These are phyloP conservation scores for Amazonetta brasiliensis DNA, from an alignment of 2,797 vertebrate species.

Conservation along the genomic window DNA sequence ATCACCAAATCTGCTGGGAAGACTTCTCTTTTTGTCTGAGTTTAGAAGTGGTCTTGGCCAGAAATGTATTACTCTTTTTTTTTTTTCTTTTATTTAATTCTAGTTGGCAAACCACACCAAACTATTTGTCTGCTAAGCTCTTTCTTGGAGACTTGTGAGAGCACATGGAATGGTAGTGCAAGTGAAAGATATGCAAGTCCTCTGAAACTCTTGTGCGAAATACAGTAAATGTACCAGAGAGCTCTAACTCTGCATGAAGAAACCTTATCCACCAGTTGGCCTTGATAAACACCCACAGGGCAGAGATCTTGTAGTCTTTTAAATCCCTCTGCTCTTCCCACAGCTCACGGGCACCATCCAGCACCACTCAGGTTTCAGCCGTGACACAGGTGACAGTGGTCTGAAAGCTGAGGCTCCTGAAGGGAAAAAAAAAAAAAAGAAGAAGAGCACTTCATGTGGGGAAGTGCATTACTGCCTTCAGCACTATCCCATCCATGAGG, in stretches of 20 bases:
- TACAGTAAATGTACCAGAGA: neutral
- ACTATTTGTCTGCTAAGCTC: neutral
- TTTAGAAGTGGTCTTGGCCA: neutral
- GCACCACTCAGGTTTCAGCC: neutral
- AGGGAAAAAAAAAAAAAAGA: neutral
- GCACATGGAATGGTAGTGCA: neutral
- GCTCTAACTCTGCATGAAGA: neutral
- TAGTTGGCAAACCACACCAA: neutral
- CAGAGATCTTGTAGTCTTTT: neutral
- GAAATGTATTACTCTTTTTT: neutral
- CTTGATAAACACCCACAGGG: neutral
- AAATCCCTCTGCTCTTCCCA: accelerated
- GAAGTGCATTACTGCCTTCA: neutral
- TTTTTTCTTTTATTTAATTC: neutral
- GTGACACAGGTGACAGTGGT: neutral
- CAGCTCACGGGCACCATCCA: accelerated
- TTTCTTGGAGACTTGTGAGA: neutral
- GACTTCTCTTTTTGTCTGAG: neutral
- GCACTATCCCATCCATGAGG: accelerated
- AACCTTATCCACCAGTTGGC: neutral
- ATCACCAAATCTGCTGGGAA: neutral
- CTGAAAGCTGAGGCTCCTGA: neutral
- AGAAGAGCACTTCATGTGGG: neutral
- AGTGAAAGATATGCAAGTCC: neutral
- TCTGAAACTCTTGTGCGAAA: neutral